Base-by-base conservation (phyloP, 2,797 vertebrate genomes). In the Acanthis flammea region DNA sequence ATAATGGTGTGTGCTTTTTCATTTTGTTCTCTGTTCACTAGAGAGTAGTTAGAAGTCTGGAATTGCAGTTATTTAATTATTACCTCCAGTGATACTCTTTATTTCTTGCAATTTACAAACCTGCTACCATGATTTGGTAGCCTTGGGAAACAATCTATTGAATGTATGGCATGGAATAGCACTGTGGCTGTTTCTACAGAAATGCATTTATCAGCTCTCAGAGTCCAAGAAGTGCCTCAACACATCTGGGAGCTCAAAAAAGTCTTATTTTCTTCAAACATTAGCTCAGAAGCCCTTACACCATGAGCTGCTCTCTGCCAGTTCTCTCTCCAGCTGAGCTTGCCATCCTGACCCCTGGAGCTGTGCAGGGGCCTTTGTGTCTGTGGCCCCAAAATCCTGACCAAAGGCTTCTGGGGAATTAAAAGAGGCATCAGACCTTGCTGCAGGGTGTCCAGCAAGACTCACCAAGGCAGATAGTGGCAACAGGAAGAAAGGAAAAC, bases 31-130 rank as follows among this genome's bases (percentile, higher is more conserved):
- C 10, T 41, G 27, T 86, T 77, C 73, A 62, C 35, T 17, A 51
- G n/a, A 73, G 19, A 30, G 28, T 24, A 30, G 45, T 51, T 63
- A 19, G 21, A 87, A 60, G 8, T 61, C n/a, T 76, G 17, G 58
- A 87, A 76, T 48, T 60, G 24, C 37, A 85, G n/a, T 62, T 92
- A 39, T 41, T 90, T 73, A 33, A 55, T 82, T 72, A 82, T 83
- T 93, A 55, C 19, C 30, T 72, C 71, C 80, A 76, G 76, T 78
- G 51, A 19, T 54, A 37, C 31, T 60, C 37, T 76, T 30, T 31
- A 70, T 62, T 72, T 84, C 21, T 78, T 90, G 17, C 44, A 41
- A 1, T 81, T 83, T 65, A 51, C 23, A 73, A 67, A 66, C 28
- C 31, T 58, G 7, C 39, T 39, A 39, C 39, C 9, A 2, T 51